These are phyloP conservation scores for Arctocebus calabarensis DNA, from an alignment of 2,797 vertebrate species.

Conservation along the genomic window DNA sequence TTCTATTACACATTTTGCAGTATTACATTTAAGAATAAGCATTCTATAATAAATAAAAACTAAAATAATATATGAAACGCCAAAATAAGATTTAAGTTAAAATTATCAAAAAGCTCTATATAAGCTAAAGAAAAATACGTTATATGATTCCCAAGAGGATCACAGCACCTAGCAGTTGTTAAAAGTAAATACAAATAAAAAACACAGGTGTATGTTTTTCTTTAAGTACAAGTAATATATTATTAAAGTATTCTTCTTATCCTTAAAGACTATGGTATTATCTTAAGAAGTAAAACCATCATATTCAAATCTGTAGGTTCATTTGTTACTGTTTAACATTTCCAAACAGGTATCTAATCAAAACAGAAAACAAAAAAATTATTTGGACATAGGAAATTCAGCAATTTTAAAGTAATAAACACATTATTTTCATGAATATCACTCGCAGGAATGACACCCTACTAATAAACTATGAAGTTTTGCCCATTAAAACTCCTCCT, in stretches of 20 bases:
- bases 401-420: constrained; percentile 30
- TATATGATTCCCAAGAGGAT: neutral
- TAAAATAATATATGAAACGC: constrained; percentile 50
- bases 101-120: constrained; percentile 13
- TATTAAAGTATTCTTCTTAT: neutral
- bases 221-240: neutral
- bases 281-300: constrained; percentile 26
- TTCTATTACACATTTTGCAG: neutral
- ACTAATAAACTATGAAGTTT: constrained; percentile 7
- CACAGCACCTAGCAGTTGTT: neutral
- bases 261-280: constrained; percentile 6
- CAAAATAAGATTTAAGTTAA: constrained; percentile 29
- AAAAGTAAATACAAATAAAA: neutral
- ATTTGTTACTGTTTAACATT: constrained; percentile 52
- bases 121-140: neutral
- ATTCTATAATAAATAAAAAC: constrained; percentile 18
- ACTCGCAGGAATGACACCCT: constrained; percentile 34
- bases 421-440: constrained; percentile 25
- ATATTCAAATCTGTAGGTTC: constrained; percentile 50
- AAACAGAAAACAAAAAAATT: constrained; percentile 21
- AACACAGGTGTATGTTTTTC: neutral
- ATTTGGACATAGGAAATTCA: neutral
- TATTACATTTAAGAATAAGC: constrained; percentile 27
- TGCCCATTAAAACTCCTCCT: constrained; percentile 14
- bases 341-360: neutral